These are phyloP conservation scores for Characodon lateralis DNA, from an alignment of 2,797 vertebrate genomes.

Conservation along the genomic window DNA sequence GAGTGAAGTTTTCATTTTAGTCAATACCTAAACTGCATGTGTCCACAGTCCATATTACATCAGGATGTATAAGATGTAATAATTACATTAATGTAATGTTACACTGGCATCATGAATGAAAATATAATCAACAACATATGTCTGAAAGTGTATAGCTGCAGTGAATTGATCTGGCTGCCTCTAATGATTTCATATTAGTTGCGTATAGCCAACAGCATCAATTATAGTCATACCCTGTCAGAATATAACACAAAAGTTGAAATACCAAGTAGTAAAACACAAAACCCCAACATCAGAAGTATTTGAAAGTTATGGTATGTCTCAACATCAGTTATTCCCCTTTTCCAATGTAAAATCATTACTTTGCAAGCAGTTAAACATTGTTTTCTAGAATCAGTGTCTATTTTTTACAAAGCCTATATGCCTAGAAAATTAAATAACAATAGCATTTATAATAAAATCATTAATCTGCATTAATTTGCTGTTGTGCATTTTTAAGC, in stretches of 20 bases:
- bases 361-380: neutral
- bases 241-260: no score
- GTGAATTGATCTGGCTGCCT: constrained; percentile 8
- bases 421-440: neutral
- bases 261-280: no score
- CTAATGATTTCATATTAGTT: constrained; percentile 13
- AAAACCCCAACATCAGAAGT: no score
- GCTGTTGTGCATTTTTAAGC: neutral
- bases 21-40: neutral
- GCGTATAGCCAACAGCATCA: constrained; percentile 15
- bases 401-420: no score
- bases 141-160: neutral
- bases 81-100: constrained; percentile 10
- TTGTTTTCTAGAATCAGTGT: neutral
- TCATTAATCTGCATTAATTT: neutral
- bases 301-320: no score
- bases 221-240: neutral
- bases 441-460: neutral
- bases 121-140: neutral
- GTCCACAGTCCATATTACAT: neutral
- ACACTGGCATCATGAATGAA: no score
- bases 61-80: constrained; percentile 4
- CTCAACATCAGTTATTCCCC: no score
- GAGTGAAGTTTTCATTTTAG: neutral
- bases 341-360: no score